A percentile compares a stretch with the other conserved stretches of the same genome.
Conservation (phyloP, 2,888 invertebrate genomes). For the Leucania comma region DNA sequence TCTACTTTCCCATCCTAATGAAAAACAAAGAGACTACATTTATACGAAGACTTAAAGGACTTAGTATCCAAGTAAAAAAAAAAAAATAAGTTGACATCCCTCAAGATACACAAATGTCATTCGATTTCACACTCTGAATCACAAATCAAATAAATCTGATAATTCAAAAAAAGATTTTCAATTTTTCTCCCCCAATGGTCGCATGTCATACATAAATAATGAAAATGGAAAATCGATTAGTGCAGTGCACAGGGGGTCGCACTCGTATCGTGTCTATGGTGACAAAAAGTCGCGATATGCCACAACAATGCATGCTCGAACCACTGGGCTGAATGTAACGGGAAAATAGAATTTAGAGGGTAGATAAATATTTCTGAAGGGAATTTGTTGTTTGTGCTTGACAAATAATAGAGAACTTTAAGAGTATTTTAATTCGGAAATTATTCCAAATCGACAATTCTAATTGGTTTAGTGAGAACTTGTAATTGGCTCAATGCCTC, state of each 20-base stretch:
- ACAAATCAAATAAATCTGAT: constrained; percentile 35
- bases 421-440: neutral
- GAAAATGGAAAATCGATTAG: constrained; percentile 68
- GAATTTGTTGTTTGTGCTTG: neutral
- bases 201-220: constrained; percentile 64
- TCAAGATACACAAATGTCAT: constrained; percentile 15
- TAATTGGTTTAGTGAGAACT: neutral
- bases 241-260: constrained; percentile 58
- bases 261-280: constrained; percentile 63
- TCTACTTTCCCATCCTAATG: no score
- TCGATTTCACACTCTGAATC: constrained; percentile 31
- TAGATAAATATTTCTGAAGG: constrained; percentile 35
- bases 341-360: constrained; percentile 42
- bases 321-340: constrained; percentile 61
- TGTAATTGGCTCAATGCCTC: no score
- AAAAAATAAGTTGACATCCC: neutral
- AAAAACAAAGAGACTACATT: no score
- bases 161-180: constrained; percentile 13
- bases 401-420: neutral
- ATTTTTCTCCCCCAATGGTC: constrained; percentile 46
- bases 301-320: constrained; percentile 64
- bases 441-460: neutral
- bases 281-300: constrained; percentile 60
- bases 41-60: no score
- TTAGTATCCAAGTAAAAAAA: no score